Evolutionary conservation across 2,797 vertebrate genomes (phyloP), one percentile per base, ranked within the genome.

Genomic region (Geotria australis): DNA sequence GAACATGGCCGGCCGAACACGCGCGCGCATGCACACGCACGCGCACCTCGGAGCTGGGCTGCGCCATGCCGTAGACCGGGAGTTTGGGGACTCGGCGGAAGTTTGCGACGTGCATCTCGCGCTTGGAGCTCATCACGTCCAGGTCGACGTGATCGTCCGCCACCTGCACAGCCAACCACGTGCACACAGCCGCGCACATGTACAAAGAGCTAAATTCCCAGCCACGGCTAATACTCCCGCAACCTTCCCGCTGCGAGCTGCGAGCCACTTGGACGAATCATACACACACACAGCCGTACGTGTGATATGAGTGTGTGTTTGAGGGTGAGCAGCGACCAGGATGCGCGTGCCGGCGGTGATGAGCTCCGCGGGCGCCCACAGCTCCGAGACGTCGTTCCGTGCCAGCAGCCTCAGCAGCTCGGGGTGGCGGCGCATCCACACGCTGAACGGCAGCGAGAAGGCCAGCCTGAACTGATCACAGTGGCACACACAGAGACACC

Each of bases 81-180:
- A 59, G 53, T 46, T 59, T 59, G 45, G 58, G 56, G 56, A 59
- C 58, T 53, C 56, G 47, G 46, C 58, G 53, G 49, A 48, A 59
- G 48, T 59, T 59, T 59, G 58, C 15, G 13, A 59, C 58, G 46
- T 56, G 53, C 58, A 59, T 59, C 45, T 59, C 46, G 24, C n/a
- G 53, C 7, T 46, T 46, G 8, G 15, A 48, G n/a, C 58, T 59
- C 58, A 59, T 59, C 56, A 53, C 58, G 47, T 59, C 58, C 47
- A 59, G 48, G 6, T 59, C 58, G 48, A 59, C 13, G 45, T 51
- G 47, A 8, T 59, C 48, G 38, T 59, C 58, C 3, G 58, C 58
- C 15, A 59, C 11, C 58, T 59, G 45, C 14, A 15, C 8, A 15
- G 10, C 53, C 7, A 59, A 56, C 48, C 38, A 55, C 8, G 53